Base-by-base conservation (phyloP, 2,113 vertebrate species). In the Apteryx owenii region DNA sequence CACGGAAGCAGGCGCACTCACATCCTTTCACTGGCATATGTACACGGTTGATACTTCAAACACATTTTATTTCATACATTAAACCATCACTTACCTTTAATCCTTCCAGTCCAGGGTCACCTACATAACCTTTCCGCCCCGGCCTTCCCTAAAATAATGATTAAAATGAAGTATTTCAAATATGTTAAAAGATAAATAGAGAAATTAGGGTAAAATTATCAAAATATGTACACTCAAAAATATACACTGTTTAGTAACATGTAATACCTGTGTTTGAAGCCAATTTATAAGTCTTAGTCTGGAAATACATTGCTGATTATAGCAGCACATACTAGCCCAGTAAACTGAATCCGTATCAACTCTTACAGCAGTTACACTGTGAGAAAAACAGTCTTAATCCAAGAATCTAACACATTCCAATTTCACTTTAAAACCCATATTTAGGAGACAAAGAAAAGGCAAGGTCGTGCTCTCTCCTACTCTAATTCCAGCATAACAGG, bases 91-190 rank as follows among this genome's bases (percentile, higher is more conserved):
- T 95, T 96, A 99, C 99, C 98, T 98, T 98, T 84, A 99, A 96
- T 56, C 99, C 99, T 83, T 99, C 99, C 3, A 91, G 98, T 64
- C 99, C 99, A 89, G 98, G 97, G 97, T 99, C 99, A 62, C 99
- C 99, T 2, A 97, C 81, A 85, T 98, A 97, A 22, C 99, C 99
- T 95, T 99, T 99, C 88, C 97, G 98, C 92, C 99, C 99, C 66
- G 97, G 97, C 91, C 99, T 99, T 94, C 99, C 99, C 99, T 99
- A 94, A 62, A 95, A 95, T 14, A 81, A 88, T 16, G 6, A 73
- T 91, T 56, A 94, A 76, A 89, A 94, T 44, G 51, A 75, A 93
- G 70, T 23, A 66, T 0, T 71, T 21, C 38, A 61, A 81, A 38
- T 69, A 76, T 29, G 85, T 48, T 22, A 58, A 31, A 58, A 58